A percentile compares a stretch with the other conserved stretches of the same genome.
phyloP scores from a whole-genome alignment of 2,113 vertebrate species.

The Nipponia nippon region DNA sequence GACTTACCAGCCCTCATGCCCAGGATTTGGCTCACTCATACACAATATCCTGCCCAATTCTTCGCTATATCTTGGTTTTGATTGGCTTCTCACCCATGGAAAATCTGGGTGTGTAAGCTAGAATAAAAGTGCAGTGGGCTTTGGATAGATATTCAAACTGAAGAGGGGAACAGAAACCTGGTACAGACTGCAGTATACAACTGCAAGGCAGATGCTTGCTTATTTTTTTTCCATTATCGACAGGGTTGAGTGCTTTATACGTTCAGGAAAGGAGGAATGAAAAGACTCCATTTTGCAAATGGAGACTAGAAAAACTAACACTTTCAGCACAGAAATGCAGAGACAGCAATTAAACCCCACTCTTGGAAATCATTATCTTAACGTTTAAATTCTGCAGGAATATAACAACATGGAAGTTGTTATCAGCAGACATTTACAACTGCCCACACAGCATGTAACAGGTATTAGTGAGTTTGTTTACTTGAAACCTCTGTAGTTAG shows the following conservation, averaged over 20 bases:
- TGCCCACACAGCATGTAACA: accelerated
- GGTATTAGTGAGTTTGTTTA: background rate
- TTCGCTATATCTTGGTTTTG: background rate
- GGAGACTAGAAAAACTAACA: background rate
- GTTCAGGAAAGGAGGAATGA: background rate
- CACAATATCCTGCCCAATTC: background rate
- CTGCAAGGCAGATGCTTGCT: background rate
- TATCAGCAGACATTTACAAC: background rate
- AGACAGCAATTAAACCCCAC: background rate
- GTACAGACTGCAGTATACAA: background rate
- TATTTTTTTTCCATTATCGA: too few relatives aligned
- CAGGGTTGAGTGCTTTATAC: background rate
- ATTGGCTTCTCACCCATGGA: background rate
- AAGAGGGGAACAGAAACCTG: background rate
- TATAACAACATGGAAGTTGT: background rate
- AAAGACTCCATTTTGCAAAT: background rate
- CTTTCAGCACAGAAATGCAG: background rate
- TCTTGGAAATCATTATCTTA: background rate
- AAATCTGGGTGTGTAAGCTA: background rate
- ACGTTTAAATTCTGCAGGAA: background rate
- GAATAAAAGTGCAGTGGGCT: background rate
- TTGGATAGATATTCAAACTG: background rate
- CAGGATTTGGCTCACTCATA: background rate
- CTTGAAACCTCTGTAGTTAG: background rate
- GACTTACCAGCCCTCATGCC: background rate